These are phyloP conservation scores for Phorcus lineatus DNA, from an alignment of 2,888 invertebrate species.

Conservation along the genomic window DNA sequence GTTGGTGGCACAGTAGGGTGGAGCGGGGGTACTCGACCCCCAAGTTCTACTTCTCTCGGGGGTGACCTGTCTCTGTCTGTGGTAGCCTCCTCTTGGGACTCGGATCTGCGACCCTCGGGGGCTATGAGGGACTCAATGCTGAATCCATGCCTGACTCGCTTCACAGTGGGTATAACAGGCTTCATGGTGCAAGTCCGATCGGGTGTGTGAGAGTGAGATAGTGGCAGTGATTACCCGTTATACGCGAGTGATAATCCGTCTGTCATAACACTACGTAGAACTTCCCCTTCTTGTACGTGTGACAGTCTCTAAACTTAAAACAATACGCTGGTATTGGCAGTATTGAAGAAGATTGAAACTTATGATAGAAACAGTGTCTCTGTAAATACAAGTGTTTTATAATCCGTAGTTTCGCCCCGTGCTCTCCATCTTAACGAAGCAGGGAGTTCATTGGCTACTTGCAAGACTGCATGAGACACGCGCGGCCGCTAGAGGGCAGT, in stretches of 20 bases:
- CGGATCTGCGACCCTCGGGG: background rate
- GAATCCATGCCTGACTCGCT: background rate
- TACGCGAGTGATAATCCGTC: background rate
- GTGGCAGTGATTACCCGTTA: background rate
- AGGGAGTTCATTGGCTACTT: background rate
- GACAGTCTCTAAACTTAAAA: no score
- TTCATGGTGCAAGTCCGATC: background rate
- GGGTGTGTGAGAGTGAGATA: background rate
- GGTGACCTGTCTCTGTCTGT: background rate
- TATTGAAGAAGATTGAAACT: no score
- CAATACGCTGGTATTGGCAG: no score
- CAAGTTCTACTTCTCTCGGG: background rate
- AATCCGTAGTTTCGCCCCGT: background rate
- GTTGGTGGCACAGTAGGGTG: background rate
- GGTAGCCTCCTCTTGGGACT: background rate
- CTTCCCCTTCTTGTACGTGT: background rate
- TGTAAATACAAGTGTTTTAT: conserved; percentile 3
- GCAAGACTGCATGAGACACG: conserved; percentile 2
- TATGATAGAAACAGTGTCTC: background rate
- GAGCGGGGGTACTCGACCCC: background rate
- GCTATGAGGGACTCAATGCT: background rate
- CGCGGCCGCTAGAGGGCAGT: conserved; percentile 7
- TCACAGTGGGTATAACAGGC: background rate
- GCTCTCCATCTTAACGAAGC: background rate
- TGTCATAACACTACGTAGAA: background rate